phyloP scores from a whole-genome alignment of 2,888 invertebrate species.

The Ormyrus pomaceus region DNA sequence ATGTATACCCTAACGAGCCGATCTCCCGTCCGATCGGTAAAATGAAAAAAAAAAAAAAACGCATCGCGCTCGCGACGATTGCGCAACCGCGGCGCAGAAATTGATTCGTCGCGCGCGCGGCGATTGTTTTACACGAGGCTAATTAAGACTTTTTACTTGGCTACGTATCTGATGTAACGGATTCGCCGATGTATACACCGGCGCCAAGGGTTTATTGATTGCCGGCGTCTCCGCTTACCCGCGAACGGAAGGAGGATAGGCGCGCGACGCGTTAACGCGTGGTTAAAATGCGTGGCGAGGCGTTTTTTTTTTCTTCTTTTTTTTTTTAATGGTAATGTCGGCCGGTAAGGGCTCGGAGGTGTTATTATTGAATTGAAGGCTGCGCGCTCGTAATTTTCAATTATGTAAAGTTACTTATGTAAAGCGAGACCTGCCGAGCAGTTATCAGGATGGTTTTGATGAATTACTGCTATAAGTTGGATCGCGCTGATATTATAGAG shows the following conservation, averaged over 20 bases:
- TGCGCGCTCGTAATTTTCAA: too few species aligned
- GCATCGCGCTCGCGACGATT: background rate
- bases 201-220: background rate
- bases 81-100: constrained; percentile 26
- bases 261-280: background rate
- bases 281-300: background rate
- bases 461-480: too few species aligned
- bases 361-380: too few species aligned
- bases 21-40: too few species aligned
- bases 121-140: constrained; percentile 25
- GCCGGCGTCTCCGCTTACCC: background rate
- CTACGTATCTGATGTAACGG: too few species aligned
- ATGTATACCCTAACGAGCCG: too few species aligned
- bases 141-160: constrained; percentile 17
- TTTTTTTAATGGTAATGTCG: too few species aligned
- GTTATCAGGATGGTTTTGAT: too few species aligned
- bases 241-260: background rate
- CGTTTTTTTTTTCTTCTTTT: background rate
- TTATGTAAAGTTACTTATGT: too few species aligned
- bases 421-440: background rate
- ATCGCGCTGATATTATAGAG: too few species aligned
- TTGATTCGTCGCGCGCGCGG: background rate
- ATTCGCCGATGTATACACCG: background rate
- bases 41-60: too few species aligned
- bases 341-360: too few species aligned